phyloP scores from a whole-genome alignment of 1,140 invertebrate genomes.

The Yoshiicerus persimilis region DNA sequence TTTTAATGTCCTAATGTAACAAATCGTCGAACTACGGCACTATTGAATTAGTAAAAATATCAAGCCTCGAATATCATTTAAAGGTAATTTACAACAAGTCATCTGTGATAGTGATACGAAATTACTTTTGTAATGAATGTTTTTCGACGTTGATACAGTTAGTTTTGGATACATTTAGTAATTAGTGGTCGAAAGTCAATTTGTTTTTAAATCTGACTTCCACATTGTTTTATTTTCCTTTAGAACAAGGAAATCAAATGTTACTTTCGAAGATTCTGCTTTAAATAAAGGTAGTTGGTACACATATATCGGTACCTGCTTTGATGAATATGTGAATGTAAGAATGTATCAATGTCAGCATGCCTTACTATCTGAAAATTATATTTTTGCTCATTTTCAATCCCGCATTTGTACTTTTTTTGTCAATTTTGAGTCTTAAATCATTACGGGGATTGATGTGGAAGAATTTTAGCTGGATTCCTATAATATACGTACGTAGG shows the following conservation, averaged over 20 bases:
- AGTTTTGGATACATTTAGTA: no score
- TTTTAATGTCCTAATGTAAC: no score
- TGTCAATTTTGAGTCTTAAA: neutral
- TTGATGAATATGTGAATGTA: no score
- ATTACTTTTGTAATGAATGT: neutral
- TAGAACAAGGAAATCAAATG: no score
- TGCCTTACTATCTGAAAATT: neutral
- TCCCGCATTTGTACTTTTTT: neutral
- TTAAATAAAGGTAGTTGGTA: no score
- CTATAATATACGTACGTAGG: neutral
- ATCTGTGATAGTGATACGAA: neutral
- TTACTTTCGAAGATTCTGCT: no score
- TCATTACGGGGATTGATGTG: neutral
- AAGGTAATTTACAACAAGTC: neutral
- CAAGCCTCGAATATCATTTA: neutral
- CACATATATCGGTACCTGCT: no score
- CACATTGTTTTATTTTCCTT: no score
- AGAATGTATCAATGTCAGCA: neutral
- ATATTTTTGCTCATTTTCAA: neutral
- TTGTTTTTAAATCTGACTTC: no score
- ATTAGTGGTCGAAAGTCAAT: no score
- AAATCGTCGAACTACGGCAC: neutral
- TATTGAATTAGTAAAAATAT: neutral
- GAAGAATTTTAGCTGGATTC: neutral
- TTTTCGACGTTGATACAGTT: no score